Percentiles rank a stretch among this genome's conserved stretches.
These are phyloP conservation scores for Ditylenchus dipsaci DNA, from an alignment of 1,140 invertebrate species.

Conservation along the genomic window DNA sequence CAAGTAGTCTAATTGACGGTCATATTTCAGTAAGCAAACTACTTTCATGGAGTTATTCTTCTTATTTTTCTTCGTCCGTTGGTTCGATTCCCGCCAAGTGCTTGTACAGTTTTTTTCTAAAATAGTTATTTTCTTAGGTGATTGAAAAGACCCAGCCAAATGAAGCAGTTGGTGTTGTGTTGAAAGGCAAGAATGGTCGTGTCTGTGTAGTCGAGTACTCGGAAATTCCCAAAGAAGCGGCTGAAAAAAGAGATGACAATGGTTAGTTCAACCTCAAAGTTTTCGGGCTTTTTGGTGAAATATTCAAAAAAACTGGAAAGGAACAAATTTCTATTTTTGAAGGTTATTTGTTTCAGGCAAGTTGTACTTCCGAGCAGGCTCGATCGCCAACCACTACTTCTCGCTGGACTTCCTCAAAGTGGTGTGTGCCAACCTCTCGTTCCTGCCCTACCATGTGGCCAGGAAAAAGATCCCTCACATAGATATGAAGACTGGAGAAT, in stretches of 20 bases:
- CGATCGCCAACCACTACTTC: conserved; percentile 98
- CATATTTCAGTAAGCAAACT: no score
- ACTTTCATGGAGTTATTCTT: no score
- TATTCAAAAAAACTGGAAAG: no score
- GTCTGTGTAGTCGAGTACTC: conserved; percentile 84
- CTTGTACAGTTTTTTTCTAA: not conserved
- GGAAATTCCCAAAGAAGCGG: conserved; percentile 81
- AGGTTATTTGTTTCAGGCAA: conserved; percentile 68
- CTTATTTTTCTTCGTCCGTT: no score
- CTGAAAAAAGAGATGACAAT: conserved; percentile 69
- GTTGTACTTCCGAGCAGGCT: conserved; percentile 84
- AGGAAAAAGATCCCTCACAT: conserved; percentile 93
- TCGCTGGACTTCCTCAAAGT: conserved; percentile 73
- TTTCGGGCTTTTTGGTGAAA: no score
- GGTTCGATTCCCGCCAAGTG: not conserved
- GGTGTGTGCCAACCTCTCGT: conserved; percentile 60
- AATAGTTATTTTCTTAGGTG: conserved; percentile 62
- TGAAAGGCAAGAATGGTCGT: not conserved
- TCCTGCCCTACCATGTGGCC: conserved; percentile 82
- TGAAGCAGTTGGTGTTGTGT: conserved; percentile 87
- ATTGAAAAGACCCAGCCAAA: conserved; percentile 83
- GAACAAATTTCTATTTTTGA: no score
- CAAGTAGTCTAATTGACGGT: no score
- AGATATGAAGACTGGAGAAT: conserved; percentile 60
- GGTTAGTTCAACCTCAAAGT: no score